Evolutionary conservation across 2,888 invertebrate species (phyloP).

Genomic region (Dascillus cervinus): DNA sequence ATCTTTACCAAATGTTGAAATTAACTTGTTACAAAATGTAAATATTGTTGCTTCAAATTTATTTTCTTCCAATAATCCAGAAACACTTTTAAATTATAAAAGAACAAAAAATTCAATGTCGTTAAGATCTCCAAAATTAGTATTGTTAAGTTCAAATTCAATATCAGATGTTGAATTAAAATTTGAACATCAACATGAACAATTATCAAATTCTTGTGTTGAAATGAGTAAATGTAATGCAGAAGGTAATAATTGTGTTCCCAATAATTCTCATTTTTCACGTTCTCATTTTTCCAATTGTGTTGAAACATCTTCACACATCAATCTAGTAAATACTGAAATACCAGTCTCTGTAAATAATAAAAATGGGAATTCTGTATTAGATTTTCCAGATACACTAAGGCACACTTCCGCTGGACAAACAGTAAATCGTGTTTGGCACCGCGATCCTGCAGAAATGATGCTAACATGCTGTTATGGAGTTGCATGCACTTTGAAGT

Average conservation of each 20-base stretch:
- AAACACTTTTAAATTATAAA: background rate
- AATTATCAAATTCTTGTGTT: background rate
- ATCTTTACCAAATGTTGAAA: background rate
- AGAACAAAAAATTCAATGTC: constrained; percentile 13
- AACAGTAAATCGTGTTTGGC: constrained; percentile 41
- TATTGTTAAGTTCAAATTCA: constrained; percentile 19
- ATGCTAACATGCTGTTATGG: constrained; percentile 72
- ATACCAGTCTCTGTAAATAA: background rate
- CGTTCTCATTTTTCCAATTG: background rate
- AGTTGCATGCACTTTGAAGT: constrained; percentile 60
- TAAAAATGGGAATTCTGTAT: background rate
- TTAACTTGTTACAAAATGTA: background rate
- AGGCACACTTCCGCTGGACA: constrained; percentile 24
- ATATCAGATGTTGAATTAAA: background rate
- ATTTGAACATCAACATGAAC: no score
- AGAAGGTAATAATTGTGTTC: background rate
- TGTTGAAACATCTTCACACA: background rate
- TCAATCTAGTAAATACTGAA: background rate
- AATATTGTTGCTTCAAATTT: background rate
- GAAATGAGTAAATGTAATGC: background rate
- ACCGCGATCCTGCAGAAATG: constrained; percentile 55
- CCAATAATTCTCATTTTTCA: background rate
- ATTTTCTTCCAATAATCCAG: background rate
- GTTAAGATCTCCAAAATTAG: constrained; percentile 37
- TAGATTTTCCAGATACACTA: constrained; percentile 12